A percentile compares a stretch with the other conserved stretches of the same genome.
These are phyloP conservation scores for Rhinoraja longicauda DNA, from an alignment of 2,797 vertebrate genomes.

Conservation along the genomic window DNA sequence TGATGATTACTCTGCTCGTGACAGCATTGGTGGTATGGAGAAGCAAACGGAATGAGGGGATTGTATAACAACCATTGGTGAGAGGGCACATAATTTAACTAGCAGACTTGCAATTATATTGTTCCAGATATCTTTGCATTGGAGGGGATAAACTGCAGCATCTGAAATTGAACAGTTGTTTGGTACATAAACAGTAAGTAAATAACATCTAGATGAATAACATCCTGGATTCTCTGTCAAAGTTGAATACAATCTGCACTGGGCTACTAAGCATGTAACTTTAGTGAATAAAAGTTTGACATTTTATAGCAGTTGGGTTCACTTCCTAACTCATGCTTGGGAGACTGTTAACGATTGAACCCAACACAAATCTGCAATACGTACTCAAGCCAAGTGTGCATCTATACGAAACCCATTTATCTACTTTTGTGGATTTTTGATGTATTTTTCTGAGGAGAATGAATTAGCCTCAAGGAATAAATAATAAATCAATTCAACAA, in stretches of 20 bases:
- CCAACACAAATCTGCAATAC: background rate
- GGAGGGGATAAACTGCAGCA: background rate
- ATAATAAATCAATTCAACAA: background rate
- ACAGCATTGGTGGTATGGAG: conserved; percentile 86
- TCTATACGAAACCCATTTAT: background rate
- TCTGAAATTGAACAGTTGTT: background rate
- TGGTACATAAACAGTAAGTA: background rate
- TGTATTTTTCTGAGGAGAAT: background rate
- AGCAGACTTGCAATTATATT: background rate
- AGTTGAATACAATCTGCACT: background rate
- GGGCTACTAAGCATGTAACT: background rate
- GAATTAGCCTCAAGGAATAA: background rate
- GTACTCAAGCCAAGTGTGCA: background rate
- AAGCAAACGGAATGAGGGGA: conserved; percentile 80
- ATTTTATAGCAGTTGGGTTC: background rate
- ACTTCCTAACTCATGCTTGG: background rate
- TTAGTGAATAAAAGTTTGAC: background rate
- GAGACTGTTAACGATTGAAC: background rate
- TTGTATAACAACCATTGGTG: conserved; percentile 60
- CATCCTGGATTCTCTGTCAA: background rate
- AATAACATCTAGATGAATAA: background rate
- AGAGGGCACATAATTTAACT: background rate
- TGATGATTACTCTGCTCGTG: conserved; percentile 80
- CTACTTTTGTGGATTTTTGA: background rate
- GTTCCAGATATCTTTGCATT: too few relatives aligned